phyloP scores from a whole-genome alignment of 2,113 vertebrate genomes.

The Cygnus atratus region DNA sequence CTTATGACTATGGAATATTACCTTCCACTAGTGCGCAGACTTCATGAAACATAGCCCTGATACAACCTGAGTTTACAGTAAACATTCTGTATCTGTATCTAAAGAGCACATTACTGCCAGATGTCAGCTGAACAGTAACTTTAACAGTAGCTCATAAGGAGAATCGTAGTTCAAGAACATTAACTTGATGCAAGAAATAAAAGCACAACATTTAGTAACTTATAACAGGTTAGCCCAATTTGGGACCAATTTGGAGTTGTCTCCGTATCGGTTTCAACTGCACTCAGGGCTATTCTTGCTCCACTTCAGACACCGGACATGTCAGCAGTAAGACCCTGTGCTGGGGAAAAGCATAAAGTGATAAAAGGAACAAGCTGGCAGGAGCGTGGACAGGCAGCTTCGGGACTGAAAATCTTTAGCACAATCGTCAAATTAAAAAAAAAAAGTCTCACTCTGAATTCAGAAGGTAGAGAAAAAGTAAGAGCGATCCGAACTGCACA shows the following conservation, averaged over 20 bases:
- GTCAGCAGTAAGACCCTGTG: not conserved
- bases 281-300: not conserved
- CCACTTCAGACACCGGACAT: not conserved
- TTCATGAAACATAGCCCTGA: not conserved
- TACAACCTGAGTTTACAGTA: not conserved
- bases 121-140: not conserved
- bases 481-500: not conserved
- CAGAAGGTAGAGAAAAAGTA: not conserved
- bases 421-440: not conserved
- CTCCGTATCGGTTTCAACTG: not conserved
- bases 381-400: not conserved
- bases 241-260: not conserved
- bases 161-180: not conserved
- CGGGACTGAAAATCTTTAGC: not conserved
- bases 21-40: not conserved
- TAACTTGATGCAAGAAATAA: not conserved
- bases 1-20: rapidly evolving
- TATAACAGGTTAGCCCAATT: not conserved
- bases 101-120: not conserved
- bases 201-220: not conserved
- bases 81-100: not conserved
- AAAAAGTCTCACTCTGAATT: not conserved
- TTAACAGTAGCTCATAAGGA: not conserved
- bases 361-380: not conserved
- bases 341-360: not conserved